Evolutionary conservation across 1,140 invertebrate genomes (phyloP).

Genomic region (Mylabris phalerata): DNA sequence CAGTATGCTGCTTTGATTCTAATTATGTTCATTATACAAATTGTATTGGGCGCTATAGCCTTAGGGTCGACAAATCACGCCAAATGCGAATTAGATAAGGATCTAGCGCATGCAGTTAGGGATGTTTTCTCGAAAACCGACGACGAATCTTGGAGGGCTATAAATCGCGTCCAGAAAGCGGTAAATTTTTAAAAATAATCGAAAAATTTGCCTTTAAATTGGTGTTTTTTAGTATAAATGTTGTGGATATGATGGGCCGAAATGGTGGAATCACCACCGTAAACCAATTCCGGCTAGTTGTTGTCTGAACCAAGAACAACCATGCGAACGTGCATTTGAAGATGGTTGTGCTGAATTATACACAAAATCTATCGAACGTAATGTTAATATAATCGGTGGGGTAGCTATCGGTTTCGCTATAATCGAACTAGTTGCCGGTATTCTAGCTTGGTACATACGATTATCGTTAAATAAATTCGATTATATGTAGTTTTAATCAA

Average conservation of each 20-base stretch:
- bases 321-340: constrained; percentile 1
- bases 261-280: constrained; percentile 4
- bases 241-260: constrained; percentile 3
- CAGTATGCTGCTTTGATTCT: constrained; percentile 1
- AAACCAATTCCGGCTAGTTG: constrained; percentile 1
- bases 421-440: not conserved
- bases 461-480: constrained; percentile 3
- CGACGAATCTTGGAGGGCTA: not conserved
- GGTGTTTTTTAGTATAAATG: not conserved
- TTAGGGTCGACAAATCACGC: not conserved
- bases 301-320: not conserved
- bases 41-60: constrained; percentile 1
- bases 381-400: constrained; percentile 6
- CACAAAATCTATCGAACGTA: not conserved
- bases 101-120: not conserved
- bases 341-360: constrained; percentile 3
- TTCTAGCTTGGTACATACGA: constrained; percentile 9
- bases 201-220: not conserved
- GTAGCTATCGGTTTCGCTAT: constrained; percentile 7
- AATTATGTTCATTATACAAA: constrained; percentile 8
- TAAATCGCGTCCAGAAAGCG: constrained; percentile 5
- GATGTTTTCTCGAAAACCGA: not conserved
- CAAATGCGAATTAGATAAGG: not conserved
- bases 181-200: not conserved
- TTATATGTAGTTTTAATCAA: not conserved